Evolutionary conservation across 1,140 invertebrate genomes (phyloP), one percentile per base, ranked within the genome.

Genomic region (Penaeus vannamei): DNA sequence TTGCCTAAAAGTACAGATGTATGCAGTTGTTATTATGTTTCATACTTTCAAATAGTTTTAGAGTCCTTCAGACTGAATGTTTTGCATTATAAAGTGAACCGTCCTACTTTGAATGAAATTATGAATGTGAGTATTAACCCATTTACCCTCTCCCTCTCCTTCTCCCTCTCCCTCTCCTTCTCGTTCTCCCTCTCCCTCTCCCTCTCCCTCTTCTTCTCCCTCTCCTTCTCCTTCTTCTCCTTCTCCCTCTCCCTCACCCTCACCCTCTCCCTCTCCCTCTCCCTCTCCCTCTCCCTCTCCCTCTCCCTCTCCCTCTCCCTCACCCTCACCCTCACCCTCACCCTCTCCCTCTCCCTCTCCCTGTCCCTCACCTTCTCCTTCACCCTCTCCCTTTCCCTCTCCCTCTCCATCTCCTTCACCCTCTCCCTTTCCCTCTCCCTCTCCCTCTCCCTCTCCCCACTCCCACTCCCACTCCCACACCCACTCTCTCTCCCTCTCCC

Each of bases 221-320:
- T 64, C 81, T 92, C 36, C 36, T 42, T 42, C 36, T 1, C 7
- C 87, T 7, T 72, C 10, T 14, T 64, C 81, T 92, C 36, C 36
- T 42, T 42, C 36, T 1, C 7, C 87, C n/a, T 72, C 10, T 14
- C 3, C 59, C 81, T 92, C 36, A n/a, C n/a, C n/a, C n/a, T n/a
- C n/a, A n/a, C n/a, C 12, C 7, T 85, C n/a, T 72, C 10, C 36
- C 3, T 64, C 81, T 92, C 36, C 36, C 8, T 42, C 36, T 1
- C 7, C 87, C n/a, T 72, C 10, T 14, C 3, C 59, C 81, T 92
- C 36, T 1, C 7, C 87, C n/a, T 72, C 10, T 14, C 3, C 59
- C 81, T 92, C 36, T 1, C 7, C 87, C n/a, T 72, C 10, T 14
- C 3, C 59, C 81, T 92, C 36, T 1, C 7, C 87, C n/a, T 72